These are phyloP conservation scores for Lydus trimaculatus DNA, from an alignment of 2,888 invertebrate species.

Conservation along the genomic window DNA sequence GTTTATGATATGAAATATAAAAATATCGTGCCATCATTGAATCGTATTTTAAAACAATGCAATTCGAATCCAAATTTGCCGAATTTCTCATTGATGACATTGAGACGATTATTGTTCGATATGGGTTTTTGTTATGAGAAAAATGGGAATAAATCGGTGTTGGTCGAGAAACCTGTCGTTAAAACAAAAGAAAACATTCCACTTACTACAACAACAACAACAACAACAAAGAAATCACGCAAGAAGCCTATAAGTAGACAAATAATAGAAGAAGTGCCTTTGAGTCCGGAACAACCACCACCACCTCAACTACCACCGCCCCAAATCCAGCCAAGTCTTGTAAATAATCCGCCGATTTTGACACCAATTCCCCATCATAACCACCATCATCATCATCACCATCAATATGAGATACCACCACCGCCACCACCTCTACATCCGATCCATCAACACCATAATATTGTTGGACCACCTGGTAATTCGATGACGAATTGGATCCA, in stretches of 20 bases:
- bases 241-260: conserved; percentile 15
- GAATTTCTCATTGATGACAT: conserved; percentile 58
- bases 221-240: conserved; percentile 8
- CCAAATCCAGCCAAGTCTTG: not conserved
- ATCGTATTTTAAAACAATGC: conserved; percentile 54
- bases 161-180: conserved; percentile 48
- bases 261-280: conserved; percentile 23
- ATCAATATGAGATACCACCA: conserved; percentile 10
- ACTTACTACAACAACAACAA: not conserved
- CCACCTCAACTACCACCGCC: no score
- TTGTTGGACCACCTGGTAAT: conserved; percentile 29
- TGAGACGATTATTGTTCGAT: conserved; percentile 55
- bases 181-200: conserved; percentile 16
- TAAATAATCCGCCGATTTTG: not conserved
- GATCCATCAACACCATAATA: conserved; percentile 5
- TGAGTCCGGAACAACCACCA: conserved; percentile 16
- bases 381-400: conserved; percentile 8
- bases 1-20: conserved; percentile 56
- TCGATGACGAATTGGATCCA: conserved; percentile 38
- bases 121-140: conserved; percentile 59
- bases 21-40: conserved; percentile 55
- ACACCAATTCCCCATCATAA: not conserved
- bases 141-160: conserved; percentile 54
- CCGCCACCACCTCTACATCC: conserved; percentile 15
- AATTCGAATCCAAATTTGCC: conserved; percentile 51